phyloP scores from a whole-genome alignment of 2,113 vertebrate genomes.

The Ailuropoda melanoleuca region DNA sequence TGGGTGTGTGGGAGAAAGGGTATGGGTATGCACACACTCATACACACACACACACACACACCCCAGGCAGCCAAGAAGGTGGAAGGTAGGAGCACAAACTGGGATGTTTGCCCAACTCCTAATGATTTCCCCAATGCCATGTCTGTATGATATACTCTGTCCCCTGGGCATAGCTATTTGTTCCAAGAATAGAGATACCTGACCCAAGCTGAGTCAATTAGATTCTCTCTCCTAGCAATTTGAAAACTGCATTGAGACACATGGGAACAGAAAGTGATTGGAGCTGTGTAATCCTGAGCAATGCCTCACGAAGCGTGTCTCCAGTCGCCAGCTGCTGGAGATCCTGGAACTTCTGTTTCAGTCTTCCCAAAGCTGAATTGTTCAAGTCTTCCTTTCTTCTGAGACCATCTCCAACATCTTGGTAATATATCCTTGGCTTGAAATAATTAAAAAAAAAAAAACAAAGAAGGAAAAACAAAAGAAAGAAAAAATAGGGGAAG shows the following conservation, averaged over 20 bases:
- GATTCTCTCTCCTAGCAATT: not conserved
- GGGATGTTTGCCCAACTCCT: not conserved
- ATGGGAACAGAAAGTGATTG: not conserved
- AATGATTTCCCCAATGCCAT: not conserved
- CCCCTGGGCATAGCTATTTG: not conserved
- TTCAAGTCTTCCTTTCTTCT: not conserved
- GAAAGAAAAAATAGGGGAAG: not conserved
- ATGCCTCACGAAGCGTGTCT: not conserved
- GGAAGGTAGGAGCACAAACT: not conserved
- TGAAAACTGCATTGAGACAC: not conserved
- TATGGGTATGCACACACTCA: fast-evolving
- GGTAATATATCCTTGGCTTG: not conserved
- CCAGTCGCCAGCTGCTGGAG: not conserved
- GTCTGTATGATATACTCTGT: not conserved
- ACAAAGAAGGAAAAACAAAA: too few species aligned
- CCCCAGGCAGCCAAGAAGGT: not conserved
- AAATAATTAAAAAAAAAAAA: not conserved
- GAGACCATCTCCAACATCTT: not conserved
- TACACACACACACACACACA: not conserved
- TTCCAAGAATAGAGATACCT: not conserved
- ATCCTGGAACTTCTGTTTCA: not conserved
- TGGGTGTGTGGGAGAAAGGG: not conserved
- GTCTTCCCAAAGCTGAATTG: not conserved
- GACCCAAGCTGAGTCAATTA: not conserved
- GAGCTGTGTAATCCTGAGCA: not conserved